Evolutionary conservation across 2,888 invertebrate genomes (phyloP).

Genomic region (Gonocerus acuteangulatus): DNA sequence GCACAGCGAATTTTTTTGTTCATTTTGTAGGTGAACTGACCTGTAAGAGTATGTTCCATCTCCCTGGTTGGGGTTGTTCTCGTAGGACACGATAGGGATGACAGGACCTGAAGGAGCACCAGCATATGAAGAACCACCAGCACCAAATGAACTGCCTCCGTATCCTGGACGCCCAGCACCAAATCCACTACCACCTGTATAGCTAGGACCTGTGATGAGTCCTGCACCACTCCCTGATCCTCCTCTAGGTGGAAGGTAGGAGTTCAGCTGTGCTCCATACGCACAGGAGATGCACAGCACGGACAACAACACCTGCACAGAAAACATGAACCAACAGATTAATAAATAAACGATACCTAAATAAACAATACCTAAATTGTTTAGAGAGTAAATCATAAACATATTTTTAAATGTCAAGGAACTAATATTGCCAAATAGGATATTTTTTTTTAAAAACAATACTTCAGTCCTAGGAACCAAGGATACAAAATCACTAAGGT

Average conservation of each 20-base stretch:
- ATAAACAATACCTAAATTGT: too few species aligned
- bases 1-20: too few species aligned
- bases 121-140: not conserved
- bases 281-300: not conserved
- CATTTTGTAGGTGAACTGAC: too few species aligned
- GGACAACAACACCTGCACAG: not conserved
- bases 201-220: constrained; percentile 6
- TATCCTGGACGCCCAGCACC: constrained; percentile 4
- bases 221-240: constrained; percentile 27
- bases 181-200: constrained; percentile 6
- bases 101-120: constrained; percentile 39
- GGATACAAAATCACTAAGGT: too few species aligned
- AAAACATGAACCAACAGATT: not conserved
- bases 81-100: constrained; percentile 54
- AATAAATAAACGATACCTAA: too few species aligned
- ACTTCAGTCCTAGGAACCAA: too few species aligned
- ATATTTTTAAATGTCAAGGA: too few species aligned
- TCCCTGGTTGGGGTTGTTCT: constrained; percentile 53
- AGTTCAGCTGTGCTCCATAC: constrained; percentile 22
- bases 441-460: too few species aligned
- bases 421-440: too few species aligned
- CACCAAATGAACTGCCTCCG: constrained; percentile 23
- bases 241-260: constrained; percentile 33
- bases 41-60: constrained; percentile 58
- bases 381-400: too few species aligned